Conservation (phyloP, 2,888 invertebrate species). For the Gnatocerus cornutus region DNA sequence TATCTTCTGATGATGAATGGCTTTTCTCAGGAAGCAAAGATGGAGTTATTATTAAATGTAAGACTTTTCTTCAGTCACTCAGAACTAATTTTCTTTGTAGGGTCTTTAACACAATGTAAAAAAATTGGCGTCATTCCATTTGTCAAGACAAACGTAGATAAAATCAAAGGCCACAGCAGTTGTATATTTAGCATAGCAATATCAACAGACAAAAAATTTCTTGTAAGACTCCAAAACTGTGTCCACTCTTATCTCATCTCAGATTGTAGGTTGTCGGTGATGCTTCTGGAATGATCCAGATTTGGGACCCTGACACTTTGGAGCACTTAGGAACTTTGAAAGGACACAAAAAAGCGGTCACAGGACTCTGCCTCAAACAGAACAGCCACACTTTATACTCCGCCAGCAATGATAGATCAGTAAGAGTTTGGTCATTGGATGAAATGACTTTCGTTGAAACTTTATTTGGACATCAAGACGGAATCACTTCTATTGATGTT, state of each 20-base stretch:
- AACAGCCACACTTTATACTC: conserved; percentile 91
- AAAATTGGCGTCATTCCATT: conserved; percentile 76
- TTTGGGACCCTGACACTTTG: conserved; percentile 88
- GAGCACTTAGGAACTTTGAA: conserved; percentile 85
- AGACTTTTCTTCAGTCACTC: conserved; percentile 52
- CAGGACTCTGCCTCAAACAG: conserved; percentile 88
- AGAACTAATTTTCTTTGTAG: conserved; percentile 54
- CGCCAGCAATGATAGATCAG: conserved; percentile 83
- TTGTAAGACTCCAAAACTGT: conserved; percentile 74
- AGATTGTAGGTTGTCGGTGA: conserved; percentile 79
- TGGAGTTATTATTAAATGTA: conserved; percentile 89
- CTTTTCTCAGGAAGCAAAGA: conserved; percentile 92
- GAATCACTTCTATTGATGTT: conserved; percentile 90
- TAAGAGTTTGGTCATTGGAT: conserved; percentile 96
- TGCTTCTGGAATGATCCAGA: conserved; percentile 80
- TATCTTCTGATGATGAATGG: conserved; percentile 82
- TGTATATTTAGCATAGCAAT: conserved; percentile 80
- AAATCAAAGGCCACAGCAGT: conserved; percentile 64
- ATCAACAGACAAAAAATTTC: conserved; percentile 86
- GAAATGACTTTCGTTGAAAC: conserved; percentile 98
- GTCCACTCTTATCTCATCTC: not conserved
- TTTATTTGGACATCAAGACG: conserved; percentile 93
- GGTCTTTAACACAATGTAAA: conserved; percentile 78
- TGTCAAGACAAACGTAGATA: conserved; percentile 60
- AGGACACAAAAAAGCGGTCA: conserved; percentile 83